A percentile compares a stretch with the other conserved stretches of the same genome.
Conservation (phyloP, 2,888 invertebrate species). For the Cosmia pyralina region DNA sequence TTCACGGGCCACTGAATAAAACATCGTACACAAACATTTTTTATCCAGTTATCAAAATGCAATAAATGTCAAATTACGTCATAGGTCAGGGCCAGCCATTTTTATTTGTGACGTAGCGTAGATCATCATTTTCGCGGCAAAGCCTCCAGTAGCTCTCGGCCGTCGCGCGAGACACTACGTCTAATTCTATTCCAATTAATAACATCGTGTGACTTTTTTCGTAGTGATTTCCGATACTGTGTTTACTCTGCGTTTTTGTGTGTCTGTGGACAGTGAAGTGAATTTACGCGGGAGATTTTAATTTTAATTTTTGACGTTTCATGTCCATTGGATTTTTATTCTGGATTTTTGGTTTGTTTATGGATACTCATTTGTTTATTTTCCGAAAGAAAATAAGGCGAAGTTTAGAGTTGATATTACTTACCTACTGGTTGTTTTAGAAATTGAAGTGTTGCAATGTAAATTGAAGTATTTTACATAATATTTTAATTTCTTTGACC, state of each 20-base stretch:
- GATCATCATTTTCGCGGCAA: conserved; percentile 64
- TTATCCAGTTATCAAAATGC: conserved; percentile 61
- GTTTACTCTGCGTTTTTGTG: conserved; percentile 23
- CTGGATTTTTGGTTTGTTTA: conserved; percentile 1
- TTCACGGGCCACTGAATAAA: conserved; percentile 19
- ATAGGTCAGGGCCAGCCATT: conserved; percentile 50
- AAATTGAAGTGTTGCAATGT: too few species aligned
- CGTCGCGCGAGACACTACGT: conserved; percentile 41
- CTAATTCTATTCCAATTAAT: conserved; percentile 22
- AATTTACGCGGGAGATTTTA: conserved; percentile 28
- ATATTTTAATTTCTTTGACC: neutral
- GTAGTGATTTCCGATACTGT: conserved; percentile 19
- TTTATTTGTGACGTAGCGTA: conserved; percentile 61
- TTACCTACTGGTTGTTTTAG: neutral
- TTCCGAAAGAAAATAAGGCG: neutral
- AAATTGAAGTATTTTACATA: neutral
- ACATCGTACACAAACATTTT: conserved; percentile 26
- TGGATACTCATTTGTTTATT: conserved; percentile 7
- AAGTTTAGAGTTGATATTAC: neutral
- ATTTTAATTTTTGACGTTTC: conserved; percentile 7
- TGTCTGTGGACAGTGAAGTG: conserved; percentile 21
- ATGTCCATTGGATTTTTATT: conserved; percentile 3
- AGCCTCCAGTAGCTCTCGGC: conserved; percentile 59
- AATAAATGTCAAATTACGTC: conserved; percentile 56
- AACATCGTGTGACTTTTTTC: conserved; percentile 29